Percentiles rank a stretch among this genome's conserved stretches.
phyloP scores from a whole-genome alignment of 2,113 vertebrate genomes.

The Forbesichthys agassizii region DNA sequence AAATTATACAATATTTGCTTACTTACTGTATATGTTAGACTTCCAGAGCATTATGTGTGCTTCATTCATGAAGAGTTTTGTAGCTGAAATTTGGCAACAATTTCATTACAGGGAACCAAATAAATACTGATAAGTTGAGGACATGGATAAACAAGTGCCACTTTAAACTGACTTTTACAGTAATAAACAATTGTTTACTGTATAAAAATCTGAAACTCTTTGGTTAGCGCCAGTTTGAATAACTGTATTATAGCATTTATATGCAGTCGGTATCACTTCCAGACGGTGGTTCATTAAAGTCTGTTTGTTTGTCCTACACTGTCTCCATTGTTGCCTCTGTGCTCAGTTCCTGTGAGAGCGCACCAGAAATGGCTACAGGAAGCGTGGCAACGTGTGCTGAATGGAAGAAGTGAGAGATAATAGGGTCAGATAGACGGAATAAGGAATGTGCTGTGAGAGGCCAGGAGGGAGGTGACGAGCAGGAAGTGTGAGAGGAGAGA shows the following conservation, averaged over 20 bases:
- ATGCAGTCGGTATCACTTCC: not conserved
- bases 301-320: not conserved
- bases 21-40: too few species aligned
- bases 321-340: not conserved
- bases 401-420: conserved; percentile 19
- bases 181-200: too few species aligned
- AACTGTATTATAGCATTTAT: not conserved
- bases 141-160: too few species aligned
- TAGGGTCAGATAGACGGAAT: conserved; percentile 18
- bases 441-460: conserved; percentile 10
- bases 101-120: too few species aligned
- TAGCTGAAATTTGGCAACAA: too few species aligned
- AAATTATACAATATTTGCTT: too few species aligned
- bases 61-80: too few species aligned
- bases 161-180: too few species aligned
- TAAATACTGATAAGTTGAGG: too few species aligned
- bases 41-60: too few species aligned
- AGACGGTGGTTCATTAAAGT: not conserved
- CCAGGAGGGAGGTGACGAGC: not conserved
- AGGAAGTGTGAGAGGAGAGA: conserved; percentile 1
- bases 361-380: conserved; percentile 5
- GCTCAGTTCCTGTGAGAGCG: conserved; percentile 12
- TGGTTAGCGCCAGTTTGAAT: too few species aligned
- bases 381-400: conserved; percentile 35
- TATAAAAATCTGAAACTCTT: too few species aligned